phyloP scores from a whole-genome alignment of 37 sponge, comb jelly and placozoan species.

The Amphimedon queenslandica region DNA sequence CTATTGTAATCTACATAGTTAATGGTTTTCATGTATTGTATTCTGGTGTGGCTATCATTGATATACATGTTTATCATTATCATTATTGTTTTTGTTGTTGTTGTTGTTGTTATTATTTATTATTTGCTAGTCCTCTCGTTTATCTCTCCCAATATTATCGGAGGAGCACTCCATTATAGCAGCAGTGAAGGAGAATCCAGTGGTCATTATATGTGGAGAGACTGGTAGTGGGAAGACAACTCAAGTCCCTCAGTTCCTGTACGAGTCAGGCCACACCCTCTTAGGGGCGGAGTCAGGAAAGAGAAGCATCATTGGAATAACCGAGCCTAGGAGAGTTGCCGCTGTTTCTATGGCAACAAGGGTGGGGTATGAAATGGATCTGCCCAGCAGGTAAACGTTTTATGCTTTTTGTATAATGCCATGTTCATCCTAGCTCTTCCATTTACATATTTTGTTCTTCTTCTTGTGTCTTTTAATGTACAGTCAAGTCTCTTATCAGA shows the following conservation, averaged over 20 bases:
- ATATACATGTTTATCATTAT: too few relatives aligned
- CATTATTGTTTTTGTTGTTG: neutral
- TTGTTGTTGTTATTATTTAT: neutral
- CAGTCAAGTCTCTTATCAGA: conserved; percentile 84
- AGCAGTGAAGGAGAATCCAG: conserved; percentile 61
- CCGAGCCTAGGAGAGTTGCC: conserved; percentile 94
- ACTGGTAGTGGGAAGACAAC: conserved; percentile 98
- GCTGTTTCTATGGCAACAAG: conserved; percentile 83
- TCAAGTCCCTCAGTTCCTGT: conserved; percentile 97
- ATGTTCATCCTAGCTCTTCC: too few relatives aligned
- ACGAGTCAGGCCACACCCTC: conserved; percentile 93
- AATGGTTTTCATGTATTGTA: neutral
- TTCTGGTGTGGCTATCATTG: neutral
- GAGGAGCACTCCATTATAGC: conserved; percentile 90
- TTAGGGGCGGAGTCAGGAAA: neutral
- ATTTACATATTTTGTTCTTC: neutral
- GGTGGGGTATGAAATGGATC: conserved; percentile 80
- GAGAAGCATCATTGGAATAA: conserved; percentile 72
- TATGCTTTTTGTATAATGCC: neutral
- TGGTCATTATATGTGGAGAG: conserved; percentile 83
- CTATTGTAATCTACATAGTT: too few relatives aligned
- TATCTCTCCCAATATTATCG: conserved; percentile 78
- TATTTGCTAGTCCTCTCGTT: conserved; percentile 54
- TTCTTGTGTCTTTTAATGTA: neutral
- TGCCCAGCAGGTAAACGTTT: conserved; percentile 21